Base-by-base conservation (phyloP, 2,888 invertebrate genomes). In the Thysanoteuthis rhombus region DNA sequence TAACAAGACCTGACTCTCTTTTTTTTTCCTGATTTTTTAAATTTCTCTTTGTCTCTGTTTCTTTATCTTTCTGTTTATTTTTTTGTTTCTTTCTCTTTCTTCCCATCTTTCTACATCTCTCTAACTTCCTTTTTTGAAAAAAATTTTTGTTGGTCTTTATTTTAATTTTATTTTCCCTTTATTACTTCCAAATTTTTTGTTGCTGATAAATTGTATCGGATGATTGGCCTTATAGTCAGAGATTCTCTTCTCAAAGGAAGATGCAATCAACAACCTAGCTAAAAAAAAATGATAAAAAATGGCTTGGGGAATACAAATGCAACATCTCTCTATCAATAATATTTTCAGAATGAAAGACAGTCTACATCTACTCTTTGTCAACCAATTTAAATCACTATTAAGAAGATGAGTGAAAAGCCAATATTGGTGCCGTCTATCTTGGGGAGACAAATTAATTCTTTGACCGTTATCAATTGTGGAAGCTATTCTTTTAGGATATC, bases 281-380 rank as follows among this genome's bases (percentile, higher is more conserved):
- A 22, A 16, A 75, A n/a, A 75, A 28, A 28, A 58, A 58, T 32
- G 32, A 58, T 25, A 25, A 58, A 58, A 75, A 36, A n/a, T 16
- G n/a, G 16, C n/a, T 0, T 8, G 16, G n/a, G 12, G n/a, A n/a
- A 19, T 12, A 36, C 75, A 36, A 75, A n/a, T 75, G n/a, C n/a
- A 75, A 75, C n/a, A 75, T 75, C n/a, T 75, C 36, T 75, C 75
- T n/a, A 75, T n/a, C 75, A n/a, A 16, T n/a, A 75, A 75, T 36
- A 75, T 75, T n/a, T 75, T 75, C n/a, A 75, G 16, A 75, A 16
- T 75, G n/a, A 75, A 75, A 75, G 75, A 75, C n/a, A 36, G 75
- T 75, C n/a, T 75, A 75, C n/a, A 75, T 75, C 75, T 75, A 75
- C n/a, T n/a, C 75, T 75, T 75, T 75, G 75, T 75, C 75, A 75